Conservation (phyloP, 2,113 vertebrate species). For the Hydrolagus affinis region DNA sequence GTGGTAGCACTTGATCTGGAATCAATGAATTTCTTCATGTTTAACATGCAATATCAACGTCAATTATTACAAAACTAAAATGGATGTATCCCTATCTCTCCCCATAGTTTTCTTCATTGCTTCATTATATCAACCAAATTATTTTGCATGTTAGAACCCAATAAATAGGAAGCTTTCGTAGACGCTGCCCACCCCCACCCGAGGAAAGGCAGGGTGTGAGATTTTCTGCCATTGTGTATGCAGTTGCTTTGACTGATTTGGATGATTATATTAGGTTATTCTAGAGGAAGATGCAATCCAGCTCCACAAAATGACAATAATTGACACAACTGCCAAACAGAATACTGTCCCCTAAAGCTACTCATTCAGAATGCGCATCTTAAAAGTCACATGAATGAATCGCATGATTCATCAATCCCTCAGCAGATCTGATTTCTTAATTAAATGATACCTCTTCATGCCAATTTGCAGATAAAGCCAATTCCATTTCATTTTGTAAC, state of each 20-base stretch:
- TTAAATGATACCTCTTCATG: background rate
- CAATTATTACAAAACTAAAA: background rate
- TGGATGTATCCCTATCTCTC: too few species aligned
- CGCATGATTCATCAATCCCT: background rate
- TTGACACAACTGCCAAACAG: background rate
- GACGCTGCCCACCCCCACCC: too few species aligned
- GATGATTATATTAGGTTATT: background rate
- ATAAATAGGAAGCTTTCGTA: background rate
- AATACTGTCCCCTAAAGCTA: background rate
- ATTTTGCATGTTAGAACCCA: background rate
- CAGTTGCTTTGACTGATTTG: background rate
- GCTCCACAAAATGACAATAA: background rate
- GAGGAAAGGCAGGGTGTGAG: background rate
- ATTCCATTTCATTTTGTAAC: background rate
- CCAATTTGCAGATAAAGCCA: background rate
- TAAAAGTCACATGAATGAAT: background rate
- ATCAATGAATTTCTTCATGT: constrained; percentile 10
- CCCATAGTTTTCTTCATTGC: too few species aligned
- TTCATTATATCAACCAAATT: too few species aligned
- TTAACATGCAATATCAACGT: background rate
- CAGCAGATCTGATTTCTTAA: background rate
- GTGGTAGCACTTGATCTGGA: constrained; percentile 86
- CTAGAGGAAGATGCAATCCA: background rate
- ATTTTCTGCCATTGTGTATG: background rate
- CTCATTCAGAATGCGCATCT: background rate